A percentile compares a stretch with the other conserved stretches of the same genome.
phyloP scores from a whole-genome alignment of 2,113 vertebrate genomes.

The Lates calcarifer region DNA sequence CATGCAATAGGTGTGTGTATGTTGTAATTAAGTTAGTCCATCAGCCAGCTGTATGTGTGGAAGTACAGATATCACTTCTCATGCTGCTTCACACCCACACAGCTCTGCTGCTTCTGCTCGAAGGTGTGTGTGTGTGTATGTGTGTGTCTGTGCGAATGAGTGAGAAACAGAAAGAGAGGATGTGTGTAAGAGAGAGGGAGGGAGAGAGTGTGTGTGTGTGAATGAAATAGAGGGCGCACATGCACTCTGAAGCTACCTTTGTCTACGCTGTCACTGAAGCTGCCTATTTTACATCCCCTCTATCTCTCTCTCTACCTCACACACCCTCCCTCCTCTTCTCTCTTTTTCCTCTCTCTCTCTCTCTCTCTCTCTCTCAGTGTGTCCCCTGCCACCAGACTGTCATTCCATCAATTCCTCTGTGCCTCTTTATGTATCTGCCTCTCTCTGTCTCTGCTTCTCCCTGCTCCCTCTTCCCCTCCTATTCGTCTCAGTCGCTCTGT shows the following conservation, averaged over 20 bases:
- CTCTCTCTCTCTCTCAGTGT: conserved; percentile 28
- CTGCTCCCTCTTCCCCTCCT: conserved; percentile 44
- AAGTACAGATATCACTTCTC: conserved; percentile 73
- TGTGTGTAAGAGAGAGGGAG: not conserved
- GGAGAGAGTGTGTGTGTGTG: conserved; percentile 48
- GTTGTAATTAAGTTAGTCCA: conserved; percentile 74
- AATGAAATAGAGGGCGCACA: conserved; percentile 71
- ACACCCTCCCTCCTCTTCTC: conserved; percentile 31
- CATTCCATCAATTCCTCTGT: conserved; percentile 75
- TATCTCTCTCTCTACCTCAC: conserved; percentile 45
- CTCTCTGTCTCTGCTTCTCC: conserved; percentile 49
- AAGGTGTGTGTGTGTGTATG: conserved; percentile 58
- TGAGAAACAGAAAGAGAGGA: not conserved
- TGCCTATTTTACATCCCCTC: conserved; percentile 66
- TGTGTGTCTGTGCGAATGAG: conserved; percentile 18
- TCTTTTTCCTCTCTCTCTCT: conserved; percentile 5
- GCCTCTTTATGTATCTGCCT: conserved; percentile 71
- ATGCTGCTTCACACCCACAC: conserved; percentile 72
- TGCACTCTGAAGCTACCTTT: conserved; percentile 75
- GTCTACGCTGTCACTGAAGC: conserved; percentile 76
- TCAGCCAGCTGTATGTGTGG: conserved; percentile 65
- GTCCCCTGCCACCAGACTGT: conserved; percentile 66
- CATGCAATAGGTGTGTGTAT: conserved; percentile 42
- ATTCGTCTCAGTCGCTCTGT: conserved; percentile 64
- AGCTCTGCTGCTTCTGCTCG: conserved; percentile 70